Base-by-base conservation (phyloP, 2,113 vertebrate species). In the Anser brachyrhynchus region DNA sequence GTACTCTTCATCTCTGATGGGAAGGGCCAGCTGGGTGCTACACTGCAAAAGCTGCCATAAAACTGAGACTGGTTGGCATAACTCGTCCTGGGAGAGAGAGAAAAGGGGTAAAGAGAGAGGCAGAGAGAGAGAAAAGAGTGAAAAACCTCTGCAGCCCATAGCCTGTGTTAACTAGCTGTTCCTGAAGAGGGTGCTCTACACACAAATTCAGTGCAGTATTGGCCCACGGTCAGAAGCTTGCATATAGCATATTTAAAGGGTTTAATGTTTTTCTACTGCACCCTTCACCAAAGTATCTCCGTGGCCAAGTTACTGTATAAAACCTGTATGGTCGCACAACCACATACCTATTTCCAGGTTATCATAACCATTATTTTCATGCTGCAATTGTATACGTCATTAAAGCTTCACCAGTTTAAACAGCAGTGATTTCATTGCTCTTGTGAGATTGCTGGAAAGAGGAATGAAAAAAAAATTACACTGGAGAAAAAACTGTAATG, bases 41-140 rank as follows among this genome's bases (percentile, higher is more conserved):
- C 16, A 21, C 4, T 29, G 14, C 41, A 62, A 67, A 43, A 80
- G 12, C 22, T 54, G 28, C 26, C 58, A 72, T 25, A 52, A 52
- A 91, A 29, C 33, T 54, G 33, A 35, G 41, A 80, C 0, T 1
- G 7, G 6, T 2, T 83, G 41, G 37, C 2, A 1, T 71, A 82
- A 28, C 2, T 39, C 35, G 33, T 7, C 35, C 54, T 58, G 37
- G 19, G n/a, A 75, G 20, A 62, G 62, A 75, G 11, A 18, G 3
- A 23, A 80, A 55, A 4, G 1, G 9, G 5, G 19, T 37, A 69
- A 74, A 84, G 33, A 74, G 25, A 39, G 35, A 44, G 19, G 10
- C 29, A n/a, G 15, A 20, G 37, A 66, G 37, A 66, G 14, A 35
- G 3, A 51, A n/a, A 84, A 69, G 22, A 52, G 8, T 37, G 21